phyloP scores from a whole-genome alignment of 2,113 vertebrate genomes.

The Brachyhypopomus gauderio region DNA sequence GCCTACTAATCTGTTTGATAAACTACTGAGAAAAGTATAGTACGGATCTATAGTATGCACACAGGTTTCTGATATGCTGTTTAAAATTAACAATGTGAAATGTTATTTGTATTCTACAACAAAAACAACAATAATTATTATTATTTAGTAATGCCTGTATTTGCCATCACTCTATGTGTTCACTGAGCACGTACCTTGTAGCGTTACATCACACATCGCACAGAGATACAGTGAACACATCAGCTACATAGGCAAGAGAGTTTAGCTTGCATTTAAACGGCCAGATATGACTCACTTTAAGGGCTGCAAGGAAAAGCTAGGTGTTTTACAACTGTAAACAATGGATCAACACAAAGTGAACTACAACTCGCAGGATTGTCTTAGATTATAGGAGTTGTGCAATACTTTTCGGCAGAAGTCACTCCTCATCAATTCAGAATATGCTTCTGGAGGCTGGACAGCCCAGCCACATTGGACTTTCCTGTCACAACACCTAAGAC shows the following conservation, averaged over 20 bases:
- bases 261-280: conserved; percentile 30
- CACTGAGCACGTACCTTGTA: conserved; percentile 15
- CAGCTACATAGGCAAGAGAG: conserved; percentile 30
- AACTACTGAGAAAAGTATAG: too few species aligned
- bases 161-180: not conserved
- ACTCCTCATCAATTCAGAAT: conserved; percentile 23
- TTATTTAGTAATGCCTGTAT: not conserved
- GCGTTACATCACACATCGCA: not conserved
- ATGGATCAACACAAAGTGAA: not conserved
- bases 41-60: too few species aligned
- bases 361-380: not conserved
- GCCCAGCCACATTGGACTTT: conserved; percentile 26
- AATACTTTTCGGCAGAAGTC: conserved; percentile 7
- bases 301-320: not conserved
- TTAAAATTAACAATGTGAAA: not conserved
- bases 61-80: not conserved
- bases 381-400: not conserved
- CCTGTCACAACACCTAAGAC: conserved; percentile 37
- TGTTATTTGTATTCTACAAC: not conserved
- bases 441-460: conserved; percentile 13
- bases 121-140: not conserved
- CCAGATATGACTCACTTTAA: conserved; percentile 19
- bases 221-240: not conserved
- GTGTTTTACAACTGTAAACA: conserved; percentile 24
- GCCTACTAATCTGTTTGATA: not conserved